Base-by-base conservation (phyloP, 2,797 vertebrate genomes). In the Rhabdophis nuchalis region DNA sequence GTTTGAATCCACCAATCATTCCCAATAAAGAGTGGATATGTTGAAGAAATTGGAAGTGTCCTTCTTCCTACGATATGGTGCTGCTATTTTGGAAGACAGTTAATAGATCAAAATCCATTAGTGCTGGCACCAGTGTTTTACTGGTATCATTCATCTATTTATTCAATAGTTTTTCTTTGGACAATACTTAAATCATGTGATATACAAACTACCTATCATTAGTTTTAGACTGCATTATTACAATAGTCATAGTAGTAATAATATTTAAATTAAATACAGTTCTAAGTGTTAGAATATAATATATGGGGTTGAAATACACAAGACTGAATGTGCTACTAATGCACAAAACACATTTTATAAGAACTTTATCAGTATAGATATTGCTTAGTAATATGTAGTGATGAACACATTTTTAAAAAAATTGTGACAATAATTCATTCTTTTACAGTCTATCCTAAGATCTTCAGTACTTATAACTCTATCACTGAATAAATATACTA, bases 361-460 rank as follows among this genome's bases (percentile, higher is more conserved):
- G 23, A 94, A 94, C 10, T 27, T 64, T 86, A 94, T 96, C 93
- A 86, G 93, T 88, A 92, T 95, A 92, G 10, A 23, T 94, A 91
- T 85, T 89, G 11, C 88, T 94, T 92, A 94, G 92, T 93, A 23
- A 93, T 0, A 0, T 64, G 89, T 87, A 92, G 64, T 53, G 77
- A 57, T 87, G 46, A 89, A 92, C 50, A 46, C 90, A 91, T 94
- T 94, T 92, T 88, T 50, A 61, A 60, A 92, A 93, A 94, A 25
- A 93, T 29, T 5, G 13, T 23, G 88, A 23, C 1, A 36, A 92
- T 93, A 94, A 95, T 94, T 93, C 94, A 95, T 96, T 96, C 95
- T 94, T 94, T 96, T 96, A 89, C 93, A 96, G 94, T 95, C 89
- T 94, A n/a, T 96, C 91, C 93, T 94, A 96, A 94, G 95, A 96